Conservation (phyloP, 2,888 invertebrate species). For the Aphrophora alni region DNA sequence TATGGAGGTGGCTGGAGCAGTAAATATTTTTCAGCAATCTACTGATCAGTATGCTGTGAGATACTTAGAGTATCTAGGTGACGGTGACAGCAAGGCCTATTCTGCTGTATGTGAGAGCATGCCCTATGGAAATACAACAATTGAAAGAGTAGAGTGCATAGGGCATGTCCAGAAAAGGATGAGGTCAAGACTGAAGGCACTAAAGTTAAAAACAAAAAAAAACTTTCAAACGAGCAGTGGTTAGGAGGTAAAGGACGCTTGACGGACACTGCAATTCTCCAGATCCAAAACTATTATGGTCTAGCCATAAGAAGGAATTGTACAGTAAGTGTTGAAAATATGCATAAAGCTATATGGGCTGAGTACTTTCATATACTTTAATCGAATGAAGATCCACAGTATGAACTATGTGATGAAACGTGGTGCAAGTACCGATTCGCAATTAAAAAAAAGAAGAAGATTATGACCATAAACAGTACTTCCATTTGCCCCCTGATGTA, state of each 20-base stretch:
- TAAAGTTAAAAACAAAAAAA: slow-evolving; percentile 1
- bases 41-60: background rate
- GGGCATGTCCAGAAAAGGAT: slow-evolving; percentile 17
- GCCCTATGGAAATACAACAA: slow-evolving; percentile 30
- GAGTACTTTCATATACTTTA: slow-evolving; percentile 22
- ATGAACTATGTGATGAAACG: slow-evolving; percentile 47
- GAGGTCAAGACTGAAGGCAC: background rate
- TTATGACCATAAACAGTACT: slow-evolving; percentile 33
- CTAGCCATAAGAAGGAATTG: slow-evolving; percentile 27
- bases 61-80: slow-evolving; percentile 29
- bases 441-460: slow-evolving; percentile 18
- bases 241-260: slow-evolving; percentile 16
- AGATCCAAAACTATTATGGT: slow-evolving; percentile 23
- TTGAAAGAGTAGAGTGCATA: slow-evolving; percentile 36
- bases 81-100: slow-evolving; percentile 20
- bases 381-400: slow-evolving; percentile 21
- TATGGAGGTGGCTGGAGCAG: slow-evolving; percentile 2
- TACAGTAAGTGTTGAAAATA: slow-evolving; percentile 6
- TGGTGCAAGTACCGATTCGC: slow-evolving; percentile 48
- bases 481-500: slow-evolving; percentile 29
- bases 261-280: slow-evolving; percentile 9
- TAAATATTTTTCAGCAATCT: slow-evolving; percentile 20
- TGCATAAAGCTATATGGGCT: slow-evolving; percentile 18
- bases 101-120: slow-evolving; percentile 11
- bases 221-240: slow-evolving; percentile 10